These are phyloP conservation scores for Pseudomugil tenellus DNA, from an alignment of 2,797 vertebrate species.

Conservation along the genomic window DNA sequence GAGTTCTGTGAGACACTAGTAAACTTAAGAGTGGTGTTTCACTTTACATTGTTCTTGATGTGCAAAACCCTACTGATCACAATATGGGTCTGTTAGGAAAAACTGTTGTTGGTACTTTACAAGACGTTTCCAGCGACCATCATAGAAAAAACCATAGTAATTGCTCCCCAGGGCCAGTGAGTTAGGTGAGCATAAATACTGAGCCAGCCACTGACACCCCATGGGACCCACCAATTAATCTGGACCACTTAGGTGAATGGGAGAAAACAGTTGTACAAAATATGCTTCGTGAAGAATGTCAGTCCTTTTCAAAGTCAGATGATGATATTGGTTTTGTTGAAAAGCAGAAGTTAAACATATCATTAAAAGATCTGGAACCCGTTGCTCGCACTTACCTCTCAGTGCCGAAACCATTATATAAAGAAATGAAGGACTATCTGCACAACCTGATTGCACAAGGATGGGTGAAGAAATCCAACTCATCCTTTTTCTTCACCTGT, in stretches of 20 bases:
- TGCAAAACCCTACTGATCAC: slow-evolving; percentile 13
- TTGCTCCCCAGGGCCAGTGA: not conserved
- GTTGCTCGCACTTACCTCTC: no score
- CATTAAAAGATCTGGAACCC: no score
- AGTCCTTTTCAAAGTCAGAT: no score
- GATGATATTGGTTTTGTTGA: no score
- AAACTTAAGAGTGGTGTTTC: not conserved
- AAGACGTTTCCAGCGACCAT: not conserved
- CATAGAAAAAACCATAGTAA: not conserved
- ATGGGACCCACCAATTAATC: slow-evolving; percentile 33
- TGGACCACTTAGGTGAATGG: slow-evolving; percentile 18
- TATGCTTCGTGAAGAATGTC: not conserved
- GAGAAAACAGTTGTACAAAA: slow-evolving; percentile 11
- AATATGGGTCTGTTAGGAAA: not conserved
- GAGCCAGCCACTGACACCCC: not conserved
- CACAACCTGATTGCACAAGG: not conserved
- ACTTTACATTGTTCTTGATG: slow-evolving; percentile 1
- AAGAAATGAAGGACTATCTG: no score
- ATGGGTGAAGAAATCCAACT: slow-evolving; percentile 16
- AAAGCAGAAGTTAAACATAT: no score
- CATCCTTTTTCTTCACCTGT: no score
- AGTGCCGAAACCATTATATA: no score
- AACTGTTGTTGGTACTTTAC: not conserved
- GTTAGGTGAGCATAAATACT: not conserved
- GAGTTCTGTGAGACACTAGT: slow-evolving; percentile 18